Evolutionary conservation across 53 echinoderm and acorn worm species (phyloP).

Genomic region (Apostichopus leukothele): DNA sequence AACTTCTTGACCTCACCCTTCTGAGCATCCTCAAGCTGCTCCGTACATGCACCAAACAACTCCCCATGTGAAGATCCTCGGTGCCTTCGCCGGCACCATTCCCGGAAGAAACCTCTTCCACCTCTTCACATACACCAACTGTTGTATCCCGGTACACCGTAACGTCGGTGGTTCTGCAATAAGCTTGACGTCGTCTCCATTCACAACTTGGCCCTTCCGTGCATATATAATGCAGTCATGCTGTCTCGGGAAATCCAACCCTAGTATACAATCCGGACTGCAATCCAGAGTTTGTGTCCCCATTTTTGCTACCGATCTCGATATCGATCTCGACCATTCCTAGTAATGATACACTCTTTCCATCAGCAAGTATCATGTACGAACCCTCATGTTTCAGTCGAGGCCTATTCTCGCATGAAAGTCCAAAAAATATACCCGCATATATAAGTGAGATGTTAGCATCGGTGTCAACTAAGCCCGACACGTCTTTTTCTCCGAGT

Average conservation of each 20-base stretch:
- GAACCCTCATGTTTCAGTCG: not conserved
- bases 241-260: slow-evolving; percentile 12
- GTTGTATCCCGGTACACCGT: slow-evolving; percentile 32
- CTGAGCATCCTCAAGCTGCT: not conserved
- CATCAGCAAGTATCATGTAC: slow-evolving; percentile 1
- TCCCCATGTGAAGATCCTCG: not conserved
- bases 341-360: not conserved
- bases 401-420: not conserved
- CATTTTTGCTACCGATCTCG: not conserved
- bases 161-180: not conserved
- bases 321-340: not conserved
- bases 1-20: slow-evolving; percentile 11
- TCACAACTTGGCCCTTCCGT: not conserved
- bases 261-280: not conserved
- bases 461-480: not conserved
- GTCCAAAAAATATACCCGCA: not conserved
- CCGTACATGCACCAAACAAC: not conserved
- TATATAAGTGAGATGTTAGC: slow-evolving; percentile 12
- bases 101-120: slow-evolving; percentile 31
- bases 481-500: not conserved
- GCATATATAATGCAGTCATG: slow-evolving; percentile 19
- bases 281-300: not conserved
- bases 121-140: slow-evolving; percentile 34
- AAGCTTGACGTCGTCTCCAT: not conserved
- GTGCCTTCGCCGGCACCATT: not conserved